Evolutionary conservation across 2,888 invertebrate genomes (phyloP), one percentile per base, ranked within the genome.

Genomic region (Hypercompe scribonia): DNA sequence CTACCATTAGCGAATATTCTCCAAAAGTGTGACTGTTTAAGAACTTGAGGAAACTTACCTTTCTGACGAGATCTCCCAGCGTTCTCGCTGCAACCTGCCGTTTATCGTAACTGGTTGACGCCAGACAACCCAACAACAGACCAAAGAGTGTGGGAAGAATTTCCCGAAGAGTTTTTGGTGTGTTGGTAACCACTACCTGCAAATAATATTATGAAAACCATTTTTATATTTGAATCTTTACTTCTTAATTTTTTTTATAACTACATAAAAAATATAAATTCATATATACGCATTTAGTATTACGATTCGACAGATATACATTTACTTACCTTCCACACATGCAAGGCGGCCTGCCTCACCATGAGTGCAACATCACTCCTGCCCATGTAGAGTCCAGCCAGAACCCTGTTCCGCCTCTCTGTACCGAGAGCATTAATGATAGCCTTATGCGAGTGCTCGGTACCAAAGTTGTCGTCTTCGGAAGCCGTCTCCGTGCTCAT

Each of bases 381-480:
- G 5, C 99, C 99, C 98, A 99, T 99, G 91, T 99, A 99, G 64
- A 99, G 95, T 1, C 99, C 99, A 36, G 99, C 98, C 71, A 99
- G 93, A 61, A 99, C 99, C 39, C 99, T 96, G 93, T 99, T 99
- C 71, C 99, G 96, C 65, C 99, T 96, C 88, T 99, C 99, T 2
- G 96, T 97, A 1, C 99, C 99, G 69, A 99, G 96, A 18, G 98
- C 97, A 70, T 96, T 96, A 84, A 99, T 98, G 80, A 99, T 99
- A 1, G 99, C 98, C 90, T 97, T 96, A 89, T 99, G 99, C 1
- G 99, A 99, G 90, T 98, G 98, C 90, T 99, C 99, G 0, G 99
- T 99, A 76, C 99, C 99, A 92, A 99, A 99, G 93, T 99, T 99
- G 90, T 99, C 99, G 91, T 99, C 99, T 91, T 99, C 99, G 81